phyloP scores from a whole-genome alignment of 2,888 invertebrate genomes.

The Arge pagana region DNA sequence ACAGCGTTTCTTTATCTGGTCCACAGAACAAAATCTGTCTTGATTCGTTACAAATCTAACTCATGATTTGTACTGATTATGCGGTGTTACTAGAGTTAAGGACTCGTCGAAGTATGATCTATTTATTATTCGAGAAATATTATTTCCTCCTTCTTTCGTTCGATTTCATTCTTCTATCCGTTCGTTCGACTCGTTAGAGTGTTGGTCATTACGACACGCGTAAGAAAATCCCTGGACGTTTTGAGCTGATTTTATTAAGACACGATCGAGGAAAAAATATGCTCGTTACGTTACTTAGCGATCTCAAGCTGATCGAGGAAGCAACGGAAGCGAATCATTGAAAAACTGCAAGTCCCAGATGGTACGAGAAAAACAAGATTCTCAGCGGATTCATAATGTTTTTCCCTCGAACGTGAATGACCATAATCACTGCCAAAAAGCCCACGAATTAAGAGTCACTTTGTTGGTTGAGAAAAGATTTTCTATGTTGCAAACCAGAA shows the following conservation, averaged over 20 bases:
- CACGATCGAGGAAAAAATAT: conserved; percentile 47
- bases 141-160: conserved; percentile 10
- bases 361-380: no score
- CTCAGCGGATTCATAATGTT: conserved; percentile 35
- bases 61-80: conserved; percentile 47
- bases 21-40: conserved; percentile 23
- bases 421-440: conserved; percentile 57
- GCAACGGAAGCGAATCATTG: no score
- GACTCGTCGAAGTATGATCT: conserved; percentile 43
- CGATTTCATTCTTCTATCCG: not conserved
- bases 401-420: conserved; percentile 53
- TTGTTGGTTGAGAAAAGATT: conserved; percentile 26
- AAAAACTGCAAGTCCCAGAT: no score
- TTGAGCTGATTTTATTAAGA: conserved; percentile 50
- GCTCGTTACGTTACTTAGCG: not conserved
- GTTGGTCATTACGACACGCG: conserved; percentile 30
- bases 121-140: conserved; percentile 24
- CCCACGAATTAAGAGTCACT: conserved; percentile 38
- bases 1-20: not conserved
- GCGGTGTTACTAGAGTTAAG: conserved; percentile 44
- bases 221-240: no score
- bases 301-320: not conserved
- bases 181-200: conserved; percentile 1
- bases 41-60: conserved; percentile 26
- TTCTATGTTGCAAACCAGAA: conserved; percentile 26